Evolutionary conservation across 2,797 vertebrate genomes (phyloP), one percentile per base, ranked within the genome.

Genomic region (Anniella stebbinsi): DNA sequence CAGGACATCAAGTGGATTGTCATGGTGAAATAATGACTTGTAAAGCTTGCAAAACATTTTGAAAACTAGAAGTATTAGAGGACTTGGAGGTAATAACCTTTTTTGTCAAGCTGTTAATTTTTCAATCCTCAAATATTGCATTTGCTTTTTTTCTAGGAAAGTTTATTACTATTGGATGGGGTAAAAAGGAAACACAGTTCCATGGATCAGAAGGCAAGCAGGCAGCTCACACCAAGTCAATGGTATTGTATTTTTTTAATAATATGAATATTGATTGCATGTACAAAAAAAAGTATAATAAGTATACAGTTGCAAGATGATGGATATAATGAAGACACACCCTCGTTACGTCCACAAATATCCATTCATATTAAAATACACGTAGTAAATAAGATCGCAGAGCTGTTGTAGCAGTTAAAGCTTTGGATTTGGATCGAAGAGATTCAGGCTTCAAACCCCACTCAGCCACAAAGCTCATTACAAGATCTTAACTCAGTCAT

Each of bases 171-270:
- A 97, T 99, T 82, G 99, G 99, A 21, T 99, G 99, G 99, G 99
- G 99, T 48, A 99, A 98, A 97, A 99, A 99, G 94, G 99, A 99
- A 94, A 99, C 99, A 0, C 99, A 99, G 95, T 99, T 99, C 93
- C 99, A 99, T 51, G 99, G 99, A 90, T 99, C 99, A 15, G 98
- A 98, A 94, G 99, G 99, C 87, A 99, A 99, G 92, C 97, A 98
- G 93, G 98, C 98, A 0, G 98, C 99, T 0, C 98, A 98, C 94
- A 97, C 81, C 90, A 98, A 98, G 94, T 94, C 95, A 63, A 95
- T 60, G 97, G 99, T 99, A 97, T 83, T 95, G 30, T 41, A 54
- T 87, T 90, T 72, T n/a, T 66, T 38, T 38, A 2, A 0, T 67
- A 82, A 23, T 83, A 51, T 38, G 73, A 77, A 70, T 66, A 75